These are phyloP conservation scores for Tricholaema leucomelas DNA, from an alignment of 2,113 vertebrate species.

Conservation along the genomic window DNA sequence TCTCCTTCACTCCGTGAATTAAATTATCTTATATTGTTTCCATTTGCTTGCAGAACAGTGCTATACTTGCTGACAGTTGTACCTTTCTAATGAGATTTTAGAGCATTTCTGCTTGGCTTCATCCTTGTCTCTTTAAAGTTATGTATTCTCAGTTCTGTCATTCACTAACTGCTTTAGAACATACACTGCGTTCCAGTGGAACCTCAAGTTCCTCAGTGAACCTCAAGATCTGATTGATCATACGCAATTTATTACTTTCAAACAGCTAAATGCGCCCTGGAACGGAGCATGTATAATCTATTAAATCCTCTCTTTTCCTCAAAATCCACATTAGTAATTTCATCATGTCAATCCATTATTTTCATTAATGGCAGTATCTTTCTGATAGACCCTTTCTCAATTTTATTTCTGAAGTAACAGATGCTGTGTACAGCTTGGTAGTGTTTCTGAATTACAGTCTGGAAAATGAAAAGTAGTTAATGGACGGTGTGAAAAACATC, in stretches of 20 bases:
- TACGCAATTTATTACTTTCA: neutral
- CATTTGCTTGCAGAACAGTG: neutral
- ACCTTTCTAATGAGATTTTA: slow-evolving; percentile 23
- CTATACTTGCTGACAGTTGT: neutral
- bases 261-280: neutral
- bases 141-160: neutral
- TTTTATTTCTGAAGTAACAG: neutral
- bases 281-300: neutral
- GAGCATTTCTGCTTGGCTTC: neutral
- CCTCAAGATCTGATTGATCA: neutral
- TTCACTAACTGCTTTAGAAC: neutral
- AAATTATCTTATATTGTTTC: slow-evolving; percentile 8
- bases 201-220: too few species aligned
- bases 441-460: neutral
- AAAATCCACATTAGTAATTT: neutral
- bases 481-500: neutral
- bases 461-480: slow-evolving; percentile 14
- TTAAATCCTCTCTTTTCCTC: neutral
- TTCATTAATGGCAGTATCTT: neutral
- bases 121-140: neutral
- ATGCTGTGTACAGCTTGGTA: neutral
- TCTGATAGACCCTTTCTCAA: neutral
- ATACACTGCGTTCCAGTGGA: neutral
- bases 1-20: neutral
- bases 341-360: neutral